A percentile compares a stretch with the other conserved stretches of the same genome.
Conservation (phyloP, 2,797 vertebrate species). For the Nannoperca australis region DNA sequence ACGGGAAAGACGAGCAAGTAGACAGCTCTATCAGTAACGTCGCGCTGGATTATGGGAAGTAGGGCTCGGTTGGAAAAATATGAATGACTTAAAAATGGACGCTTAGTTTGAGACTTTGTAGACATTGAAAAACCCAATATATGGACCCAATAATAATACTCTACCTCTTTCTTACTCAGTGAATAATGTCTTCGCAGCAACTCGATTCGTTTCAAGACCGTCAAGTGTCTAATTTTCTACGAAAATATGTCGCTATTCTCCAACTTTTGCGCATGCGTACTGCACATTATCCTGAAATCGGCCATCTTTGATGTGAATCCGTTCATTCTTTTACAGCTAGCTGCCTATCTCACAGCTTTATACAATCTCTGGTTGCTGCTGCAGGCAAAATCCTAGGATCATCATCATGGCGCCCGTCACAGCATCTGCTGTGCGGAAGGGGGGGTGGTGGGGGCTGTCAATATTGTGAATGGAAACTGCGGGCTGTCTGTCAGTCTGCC, state of each 20-base stretch:
- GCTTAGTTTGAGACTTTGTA: neutral
- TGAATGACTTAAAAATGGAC: slow-evolving; percentile 50
- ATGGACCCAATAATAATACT: rapidly evolving
- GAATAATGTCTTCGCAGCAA: rapidly evolving
- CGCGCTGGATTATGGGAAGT: slow-evolving; percentile 74
- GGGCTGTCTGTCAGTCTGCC: slow-evolving; percentile 64
- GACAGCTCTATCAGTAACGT: neutral
- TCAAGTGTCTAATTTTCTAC: rapidly evolving
- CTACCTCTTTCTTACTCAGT: rapidly evolving
- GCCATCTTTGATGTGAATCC: slow-evolving; percentile 63
- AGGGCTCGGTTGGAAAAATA: slow-evolving; percentile 10
- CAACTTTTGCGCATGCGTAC: slow-evolving; percentile 51
- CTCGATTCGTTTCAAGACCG: rapidly evolving
- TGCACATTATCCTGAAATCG: neutral
- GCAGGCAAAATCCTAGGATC: slow-evolving; percentile 84
- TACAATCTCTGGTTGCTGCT: slow-evolving; percentile 70
- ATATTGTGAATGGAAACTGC: slow-evolving; percentile 84
- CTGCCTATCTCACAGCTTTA: neutral
- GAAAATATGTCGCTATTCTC: neutral
- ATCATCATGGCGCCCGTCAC: slow-evolving; percentile 87
- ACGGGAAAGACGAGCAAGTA: slow-evolving; percentile 1
- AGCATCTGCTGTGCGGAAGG: slow-evolving; percentile 84
- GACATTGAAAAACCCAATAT: neutral
- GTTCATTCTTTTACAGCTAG: neutral
- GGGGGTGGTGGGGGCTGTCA: slow-evolving; percentile 66